Percentiles rank a stretch among this genome's conserved stretches.
Conservation (phyloP, 2,113 vertebrate species). For the Xyrauchen texanus region DNA sequence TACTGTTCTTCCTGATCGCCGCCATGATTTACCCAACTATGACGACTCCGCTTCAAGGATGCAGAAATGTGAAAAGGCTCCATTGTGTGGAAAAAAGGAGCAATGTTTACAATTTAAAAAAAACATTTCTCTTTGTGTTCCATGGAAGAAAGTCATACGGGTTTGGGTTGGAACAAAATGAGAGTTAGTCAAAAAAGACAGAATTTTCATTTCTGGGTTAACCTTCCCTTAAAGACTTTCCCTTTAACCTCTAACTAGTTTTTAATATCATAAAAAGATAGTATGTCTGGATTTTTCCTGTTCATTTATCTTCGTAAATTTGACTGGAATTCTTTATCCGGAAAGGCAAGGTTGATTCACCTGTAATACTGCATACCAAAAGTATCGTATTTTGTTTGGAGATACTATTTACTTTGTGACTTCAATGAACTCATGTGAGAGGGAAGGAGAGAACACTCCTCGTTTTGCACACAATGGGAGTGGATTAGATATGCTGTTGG, state of each 20-base stretch:
- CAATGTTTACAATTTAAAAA: no score
- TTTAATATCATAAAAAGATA: neutral
- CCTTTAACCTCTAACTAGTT: neutral
- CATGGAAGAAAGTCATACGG: no score
- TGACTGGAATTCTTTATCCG: slow-evolving; percentile 14
- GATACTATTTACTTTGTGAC: slow-evolving; percentile 34
- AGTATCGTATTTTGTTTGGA: slow-evolving; percentile 6
- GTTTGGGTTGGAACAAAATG: no score
- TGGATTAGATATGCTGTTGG: slow-evolving; percentile 31
- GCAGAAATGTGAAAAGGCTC: no score
- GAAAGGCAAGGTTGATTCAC: slow-evolving; percentile 34
- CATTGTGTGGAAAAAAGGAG: no score
- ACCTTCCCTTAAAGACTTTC: neutral
- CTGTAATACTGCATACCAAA: slow-evolving; percentile 43
- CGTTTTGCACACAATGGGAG: slow-evolving; percentile 47
- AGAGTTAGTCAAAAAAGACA: no score
- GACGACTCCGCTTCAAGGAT: no score
- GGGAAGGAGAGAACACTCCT: slow-evolving; percentile 40
- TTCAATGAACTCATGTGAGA: slow-evolving; percentile 40
- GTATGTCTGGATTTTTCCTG: no score
- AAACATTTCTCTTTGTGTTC: no score
- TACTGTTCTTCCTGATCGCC: no score
- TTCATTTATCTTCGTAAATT: neutral
- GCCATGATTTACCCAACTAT: no score
- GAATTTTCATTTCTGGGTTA: no score